These are phyloP conservation scores for Whitmania pigra DNA, from an alignment of 1,140 invertebrate species.

Conservation along the genomic window DNA sequence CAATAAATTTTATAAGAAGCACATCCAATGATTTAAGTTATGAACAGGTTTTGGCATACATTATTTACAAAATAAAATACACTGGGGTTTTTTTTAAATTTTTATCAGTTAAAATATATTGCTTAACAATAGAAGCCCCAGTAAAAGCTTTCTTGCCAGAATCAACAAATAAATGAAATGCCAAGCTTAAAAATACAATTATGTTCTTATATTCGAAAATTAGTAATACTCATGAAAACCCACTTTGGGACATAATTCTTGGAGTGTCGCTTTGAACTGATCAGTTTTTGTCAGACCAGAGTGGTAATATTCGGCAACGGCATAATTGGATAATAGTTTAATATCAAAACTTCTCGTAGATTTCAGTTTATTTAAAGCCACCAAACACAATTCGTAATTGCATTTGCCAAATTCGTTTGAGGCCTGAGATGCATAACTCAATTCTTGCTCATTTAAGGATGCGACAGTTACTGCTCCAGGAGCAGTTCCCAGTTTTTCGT, in stretches of 20 bases:
- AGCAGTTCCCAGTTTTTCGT: too few species aligned
- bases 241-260: constrained; percentile 46
- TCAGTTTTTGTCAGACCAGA: constrained; percentile 58
- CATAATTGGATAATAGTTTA: constrained; percentile 60
- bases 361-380: constrained; percentile 51
- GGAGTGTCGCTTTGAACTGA: constrained; percentile 55
- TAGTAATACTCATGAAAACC: neutral
- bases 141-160: too few species aligned
- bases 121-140: too few species aligned
- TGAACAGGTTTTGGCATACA: neutral
- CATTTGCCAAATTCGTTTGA: constrained; percentile 49
- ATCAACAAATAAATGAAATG: too few species aligned
- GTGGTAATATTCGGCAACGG: constrained; percentile 58
- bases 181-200: neutral
- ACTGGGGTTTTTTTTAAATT: neutral
- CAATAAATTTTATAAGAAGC: constrained; percentile 1
- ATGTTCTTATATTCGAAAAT: neutral
- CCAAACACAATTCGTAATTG: constrained; percentile 49
- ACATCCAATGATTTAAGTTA: neutral
- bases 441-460: constrained; percentile 44
- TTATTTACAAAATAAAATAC: neutral
- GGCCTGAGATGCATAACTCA: constrained; percentile 48
- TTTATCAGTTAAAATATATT: constrained; percentile 1
- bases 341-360: constrained; percentile 49
- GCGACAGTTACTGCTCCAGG: too few species aligned